These are phyloP conservation scores for Neuroscelio doddi DNA, from an alignment of 2,888 invertebrate genomes.

Conservation along the genomic window DNA sequence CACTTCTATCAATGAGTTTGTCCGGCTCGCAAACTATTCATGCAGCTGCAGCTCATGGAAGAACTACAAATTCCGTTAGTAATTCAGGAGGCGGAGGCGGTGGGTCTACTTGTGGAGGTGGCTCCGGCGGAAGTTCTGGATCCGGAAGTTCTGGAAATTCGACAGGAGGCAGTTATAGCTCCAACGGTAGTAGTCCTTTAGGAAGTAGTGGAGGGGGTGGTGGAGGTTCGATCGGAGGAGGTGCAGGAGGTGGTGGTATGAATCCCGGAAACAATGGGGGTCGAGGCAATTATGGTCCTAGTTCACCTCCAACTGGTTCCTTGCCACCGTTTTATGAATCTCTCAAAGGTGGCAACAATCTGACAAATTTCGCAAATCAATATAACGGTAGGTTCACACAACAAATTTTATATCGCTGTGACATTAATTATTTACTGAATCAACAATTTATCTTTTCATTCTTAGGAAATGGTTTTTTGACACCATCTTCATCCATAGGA, in stretches of 20 bases:
- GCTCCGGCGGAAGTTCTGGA: constrained; percentile 50
- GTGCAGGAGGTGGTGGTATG: constrained; percentile 84
- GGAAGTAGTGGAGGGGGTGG: constrained; percentile 74
- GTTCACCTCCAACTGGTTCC: constrained; percentile 89
- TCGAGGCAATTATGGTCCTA: constrained; percentile 89
- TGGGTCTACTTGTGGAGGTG: constrained; percentile 56
- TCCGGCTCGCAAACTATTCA: constrained; percentile 64
- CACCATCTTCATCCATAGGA: constrained; percentile 80
- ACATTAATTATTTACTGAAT: too few relatives aligned
- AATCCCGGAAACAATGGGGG: constrained; percentile 84
- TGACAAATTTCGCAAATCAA: constrained; percentile 76
- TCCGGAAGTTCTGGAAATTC: constrained; percentile 52
- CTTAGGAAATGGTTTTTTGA: constrained; percentile 78
- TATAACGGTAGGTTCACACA: constrained; percentile 73
- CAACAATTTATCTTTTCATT: constrained; percentile 13
- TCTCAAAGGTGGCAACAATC: constrained; percentile 84
- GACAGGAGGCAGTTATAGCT: constrained; percentile 70
- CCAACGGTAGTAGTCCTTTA: constrained; percentile 68
- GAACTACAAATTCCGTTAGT: constrained; percentile 75
- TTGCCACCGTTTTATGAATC: constrained; percentile 93
- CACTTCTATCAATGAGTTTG: constrained; percentile 66
- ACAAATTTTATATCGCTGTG: too few relatives aligned
- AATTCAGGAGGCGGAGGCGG: constrained; percentile 61
- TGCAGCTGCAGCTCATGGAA: constrained; percentile 84
- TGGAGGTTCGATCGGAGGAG: constrained; percentile 75